Conservation (phyloP, 1,140 invertebrate genomes). For the Propsilocerus akamusi region DNA sequence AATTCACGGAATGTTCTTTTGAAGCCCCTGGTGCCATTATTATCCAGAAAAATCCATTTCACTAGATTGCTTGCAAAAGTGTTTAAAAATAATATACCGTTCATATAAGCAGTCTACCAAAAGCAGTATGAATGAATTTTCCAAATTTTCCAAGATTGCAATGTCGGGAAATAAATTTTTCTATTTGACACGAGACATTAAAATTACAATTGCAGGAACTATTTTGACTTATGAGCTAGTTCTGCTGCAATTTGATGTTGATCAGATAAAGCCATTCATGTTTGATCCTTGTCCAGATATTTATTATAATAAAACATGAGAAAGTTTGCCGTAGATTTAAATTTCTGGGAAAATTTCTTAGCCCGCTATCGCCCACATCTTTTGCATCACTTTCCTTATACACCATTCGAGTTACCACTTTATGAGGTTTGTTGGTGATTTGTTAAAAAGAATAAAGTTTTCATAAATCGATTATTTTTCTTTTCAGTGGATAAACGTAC, state of each 20-base stretch:
- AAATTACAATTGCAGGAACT: constrained; percentile 28
- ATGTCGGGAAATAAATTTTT: constrained; percentile 47
- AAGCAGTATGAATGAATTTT: no score
- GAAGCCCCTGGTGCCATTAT: no score
- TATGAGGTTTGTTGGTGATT: neutral
- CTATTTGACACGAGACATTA: constrained; percentile 34
- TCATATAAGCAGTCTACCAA: no score
- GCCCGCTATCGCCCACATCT: neutral
- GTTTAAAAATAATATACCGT: no score
- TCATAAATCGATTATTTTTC: neutral
- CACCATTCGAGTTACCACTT: neutral
- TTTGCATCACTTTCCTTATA: neutral
- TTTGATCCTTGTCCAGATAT: neutral
- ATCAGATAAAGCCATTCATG: neutral
- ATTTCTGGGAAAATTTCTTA: neutral
- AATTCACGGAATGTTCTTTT: no score
- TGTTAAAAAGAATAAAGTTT: neutral
- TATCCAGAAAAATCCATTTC: no score
- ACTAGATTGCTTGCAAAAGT: no score
- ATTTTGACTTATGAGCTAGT: constrained; percentile 50
- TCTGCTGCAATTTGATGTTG: constrained; percentile 31
- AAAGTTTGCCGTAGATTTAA: no score
- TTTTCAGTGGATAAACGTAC: neutral
- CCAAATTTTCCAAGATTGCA: no score
- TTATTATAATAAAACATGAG: no score